Percentiles rank a stretch among this genome's conserved stretches.
These are phyloP conservation scores for Xiphophorus hellerii DNA, from an alignment of 2,113 vertebrate genomes.

Conservation along the genomic window DNA sequence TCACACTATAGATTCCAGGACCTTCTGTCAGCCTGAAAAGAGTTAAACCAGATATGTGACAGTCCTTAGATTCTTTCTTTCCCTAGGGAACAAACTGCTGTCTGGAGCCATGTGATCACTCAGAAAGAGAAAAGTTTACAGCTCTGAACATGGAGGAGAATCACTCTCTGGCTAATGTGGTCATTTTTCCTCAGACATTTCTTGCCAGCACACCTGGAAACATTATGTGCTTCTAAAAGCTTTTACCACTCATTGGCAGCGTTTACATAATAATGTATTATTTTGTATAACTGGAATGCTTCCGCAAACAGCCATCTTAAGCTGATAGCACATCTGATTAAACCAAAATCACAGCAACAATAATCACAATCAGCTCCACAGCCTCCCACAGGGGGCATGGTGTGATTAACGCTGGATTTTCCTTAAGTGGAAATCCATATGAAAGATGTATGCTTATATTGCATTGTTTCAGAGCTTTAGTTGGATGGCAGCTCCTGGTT, in stretches of 20 bases:
- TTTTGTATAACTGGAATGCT: not conserved
- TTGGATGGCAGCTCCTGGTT: conserved; percentile 41
- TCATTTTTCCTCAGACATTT: not conserved
- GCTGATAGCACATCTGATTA: conserved; percentile 29
- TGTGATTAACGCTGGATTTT: conserved; percentile 29
- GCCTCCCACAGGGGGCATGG: conserved; percentile 15
- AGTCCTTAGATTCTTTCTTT: conserved; percentile 57
- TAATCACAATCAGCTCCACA: conserved; percentile 29
- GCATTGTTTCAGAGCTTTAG: conserved; percentile 13
- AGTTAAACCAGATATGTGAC: conserved; percentile 49
- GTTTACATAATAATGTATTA: not conserved
- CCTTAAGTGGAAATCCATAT: conserved; percentile 55
- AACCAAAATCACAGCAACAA: conserved; percentile 33
- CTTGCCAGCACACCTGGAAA: not conserved
- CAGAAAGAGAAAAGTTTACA: conserved; percentile 11
- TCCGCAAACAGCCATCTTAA: conserved; percentile 34
- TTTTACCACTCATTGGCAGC: not conserved
- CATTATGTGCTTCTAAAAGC: no score
- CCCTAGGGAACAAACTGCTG: conserved; percentile 11
- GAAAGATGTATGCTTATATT: conserved; percentile 30
- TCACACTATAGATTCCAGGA: conserved; percentile 31
- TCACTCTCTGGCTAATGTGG: not conserved
- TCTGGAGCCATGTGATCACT: not conserved
- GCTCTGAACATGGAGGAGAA: not conserved
- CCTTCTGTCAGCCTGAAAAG: conserved; percentile 19